Conservation (phyloP, 2,797 vertebrate genomes). For the Potorous gilbertii region DNA sequence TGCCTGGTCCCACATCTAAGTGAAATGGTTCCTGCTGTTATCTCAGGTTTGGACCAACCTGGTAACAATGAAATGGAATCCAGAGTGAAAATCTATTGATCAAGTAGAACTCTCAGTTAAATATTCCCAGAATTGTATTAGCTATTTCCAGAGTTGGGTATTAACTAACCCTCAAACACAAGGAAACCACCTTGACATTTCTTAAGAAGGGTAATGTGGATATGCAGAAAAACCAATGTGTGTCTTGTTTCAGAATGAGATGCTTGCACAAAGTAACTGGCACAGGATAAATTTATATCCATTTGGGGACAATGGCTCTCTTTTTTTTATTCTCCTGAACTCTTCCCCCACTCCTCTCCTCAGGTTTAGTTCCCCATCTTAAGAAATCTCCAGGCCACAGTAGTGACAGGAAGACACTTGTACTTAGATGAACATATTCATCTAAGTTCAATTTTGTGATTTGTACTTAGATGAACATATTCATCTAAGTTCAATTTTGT, state of each 20-base stretch:
- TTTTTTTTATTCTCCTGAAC: neutral
- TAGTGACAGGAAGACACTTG: neutral
- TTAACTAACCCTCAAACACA: constrained; percentile 44
- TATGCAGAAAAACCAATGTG: constrained; percentile 42
- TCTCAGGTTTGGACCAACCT: neutral
- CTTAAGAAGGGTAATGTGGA: constrained; percentile 46
- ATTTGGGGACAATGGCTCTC: constrained; percentile 26
- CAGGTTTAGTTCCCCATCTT: constrained; percentile 7
- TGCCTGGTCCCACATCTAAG: neutral
- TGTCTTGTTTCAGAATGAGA: constrained; percentile 21
- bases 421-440: neutral
- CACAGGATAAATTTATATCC: constrained; percentile 1
- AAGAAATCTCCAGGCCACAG: constrained; percentile 32
- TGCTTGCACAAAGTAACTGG: neutral
- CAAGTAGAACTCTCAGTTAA: neutral
- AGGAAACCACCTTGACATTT: constrained; percentile 54
- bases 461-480: neutral
- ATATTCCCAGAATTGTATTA: neutral
- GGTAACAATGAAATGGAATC: neutral
- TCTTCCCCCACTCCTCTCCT: constrained; percentile 14
- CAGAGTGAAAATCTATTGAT: neutral
- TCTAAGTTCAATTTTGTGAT: constrained; percentile 1
- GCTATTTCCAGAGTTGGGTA: constrained; percentile 1
- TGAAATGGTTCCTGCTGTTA: neutral
- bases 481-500: neutral